These are phyloP conservation scores for Astatoreochromis straeleni DNA, from an alignment of 2,113 vertebrate species.

Conservation along the genomic window DNA sequence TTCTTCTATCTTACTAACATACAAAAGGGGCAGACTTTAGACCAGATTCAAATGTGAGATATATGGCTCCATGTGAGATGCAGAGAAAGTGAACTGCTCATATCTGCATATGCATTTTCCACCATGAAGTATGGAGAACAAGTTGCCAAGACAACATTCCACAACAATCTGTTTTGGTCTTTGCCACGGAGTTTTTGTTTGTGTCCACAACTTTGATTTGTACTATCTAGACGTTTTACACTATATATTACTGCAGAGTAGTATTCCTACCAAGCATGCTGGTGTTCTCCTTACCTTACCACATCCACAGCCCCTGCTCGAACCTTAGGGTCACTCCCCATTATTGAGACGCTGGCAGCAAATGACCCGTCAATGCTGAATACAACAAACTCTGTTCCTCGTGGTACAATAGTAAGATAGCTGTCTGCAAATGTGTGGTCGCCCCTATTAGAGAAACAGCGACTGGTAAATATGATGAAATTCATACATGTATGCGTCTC, in stretches of 20 bases:
- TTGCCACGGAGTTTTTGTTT: background rate
- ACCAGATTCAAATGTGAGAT: background rate
- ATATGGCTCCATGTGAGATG: background rate
- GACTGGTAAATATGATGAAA: background rate
- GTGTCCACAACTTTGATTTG: background rate
- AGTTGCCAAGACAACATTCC: background rate
- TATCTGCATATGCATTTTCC: background rate
- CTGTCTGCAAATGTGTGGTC: conserved; percentile 96
- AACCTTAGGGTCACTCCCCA: conserved; percentile 98
- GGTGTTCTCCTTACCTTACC: conserved; percentile 79
- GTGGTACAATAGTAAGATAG: conserved; percentile 87
- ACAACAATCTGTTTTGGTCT: background rate
- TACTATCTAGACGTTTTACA: background rate
- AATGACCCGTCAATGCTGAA: conserved; percentile 99
- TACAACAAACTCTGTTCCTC: conserved; percentile 90
- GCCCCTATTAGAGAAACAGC: conserved; percentile 70
- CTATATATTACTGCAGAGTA: background rate
- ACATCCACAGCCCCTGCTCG: conserved; percentile 94
- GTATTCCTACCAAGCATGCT: background rate
- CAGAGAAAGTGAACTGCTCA: background rate
- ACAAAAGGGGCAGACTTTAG: background rate
- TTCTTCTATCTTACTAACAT: background rate
- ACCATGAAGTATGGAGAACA: background rate
- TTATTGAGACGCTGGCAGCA: conserved; percentile 97
- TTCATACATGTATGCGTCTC: background rate